phyloP scores from a whole-genome alignment of 2,797 vertebrate genomes.

The Remorina albescens region DNA sequence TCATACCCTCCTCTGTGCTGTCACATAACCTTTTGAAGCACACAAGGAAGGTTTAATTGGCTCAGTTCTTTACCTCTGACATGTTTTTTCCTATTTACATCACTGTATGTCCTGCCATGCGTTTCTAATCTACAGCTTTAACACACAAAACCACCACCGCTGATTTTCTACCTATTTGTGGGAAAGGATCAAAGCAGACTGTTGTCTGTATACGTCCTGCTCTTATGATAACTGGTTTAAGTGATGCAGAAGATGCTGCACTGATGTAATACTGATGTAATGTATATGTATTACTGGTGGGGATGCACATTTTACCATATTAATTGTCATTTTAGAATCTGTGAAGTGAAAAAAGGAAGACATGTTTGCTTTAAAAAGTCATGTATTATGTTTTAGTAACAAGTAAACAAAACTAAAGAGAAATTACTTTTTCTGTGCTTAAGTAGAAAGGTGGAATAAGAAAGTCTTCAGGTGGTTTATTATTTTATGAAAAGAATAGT shows the following conservation, averaged over 20 bases:
- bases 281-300: not conserved
- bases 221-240: not conserved
- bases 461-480: too few relatives aligned
- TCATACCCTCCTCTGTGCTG: not conserved
- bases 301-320: not conserved
- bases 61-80: not conserved
- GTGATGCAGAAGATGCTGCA: not conserved
- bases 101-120: not conserved
- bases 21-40: not conserved
- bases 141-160: not conserved
- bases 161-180: not conserved
- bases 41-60: not conserved
- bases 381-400: too few relatives aligned
- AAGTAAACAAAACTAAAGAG: too few relatives aligned
- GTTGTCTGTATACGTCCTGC: too few relatives aligned
- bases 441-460: not conserved
- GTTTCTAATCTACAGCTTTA: conserved; percentile 4
- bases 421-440: not conserved
- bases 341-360: too few relatives aligned
- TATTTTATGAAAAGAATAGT: too few relatives aligned
- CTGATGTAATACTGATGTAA: not conserved
- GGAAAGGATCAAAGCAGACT: not conserved
- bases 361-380: too few relatives aligned
- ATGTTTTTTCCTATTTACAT: conserved; percentile 1
- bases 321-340: too few relatives aligned